Percentiles rank a stretch among this genome's conserved stretches.
Conservation (phyloP, 2,797 vertebrate species). For the Merluccius polli region DNA sequence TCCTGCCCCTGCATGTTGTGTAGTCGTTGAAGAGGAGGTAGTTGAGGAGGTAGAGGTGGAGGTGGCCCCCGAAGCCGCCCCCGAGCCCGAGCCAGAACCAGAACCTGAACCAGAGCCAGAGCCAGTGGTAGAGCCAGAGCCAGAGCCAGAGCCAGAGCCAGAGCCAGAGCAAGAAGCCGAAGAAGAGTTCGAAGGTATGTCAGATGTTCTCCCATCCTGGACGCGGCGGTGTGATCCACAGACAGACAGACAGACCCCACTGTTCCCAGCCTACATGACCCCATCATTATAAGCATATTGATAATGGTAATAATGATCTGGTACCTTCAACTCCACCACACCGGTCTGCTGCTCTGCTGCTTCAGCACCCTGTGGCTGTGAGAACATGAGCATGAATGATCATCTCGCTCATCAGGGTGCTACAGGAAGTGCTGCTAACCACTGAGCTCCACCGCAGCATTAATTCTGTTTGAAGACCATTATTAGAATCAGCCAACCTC, state of each 20-base stretch:
- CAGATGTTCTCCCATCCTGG: constrained; percentile 65
- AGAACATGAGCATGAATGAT: neutral
- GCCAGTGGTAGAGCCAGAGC: constrained; percentile 46
- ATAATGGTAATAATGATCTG: neutral
- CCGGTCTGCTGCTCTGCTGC: neutral
- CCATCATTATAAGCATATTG: neutral
- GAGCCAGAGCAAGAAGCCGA: constrained; percentile 58
- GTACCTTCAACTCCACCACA: neutral
- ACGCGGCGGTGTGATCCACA: constrained; percentile 21
- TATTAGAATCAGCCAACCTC: neutral
- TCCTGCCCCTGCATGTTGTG: constrained; percentile 73
- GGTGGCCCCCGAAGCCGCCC: constrained; percentile 75
- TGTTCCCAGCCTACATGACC: neutral
- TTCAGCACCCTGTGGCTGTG: neutral
- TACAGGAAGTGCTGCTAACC: neutral
- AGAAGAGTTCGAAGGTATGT: constrained; percentile 77
- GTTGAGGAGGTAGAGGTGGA: constrained; percentile 78
- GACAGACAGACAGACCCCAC: neutral
- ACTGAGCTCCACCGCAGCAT: neutral
- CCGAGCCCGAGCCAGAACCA: constrained; percentile 57
- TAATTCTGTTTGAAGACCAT: neutral
- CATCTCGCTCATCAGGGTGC: neutral
- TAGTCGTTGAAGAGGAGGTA: constrained; percentile 66
- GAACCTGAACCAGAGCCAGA: constrained; percentile 52
- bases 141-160: constrained; percentile 56